Evolutionary conservation across 2,797 vertebrate genomes (phyloP).

Genomic region (Acipenser oxyrinchus): DNA sequence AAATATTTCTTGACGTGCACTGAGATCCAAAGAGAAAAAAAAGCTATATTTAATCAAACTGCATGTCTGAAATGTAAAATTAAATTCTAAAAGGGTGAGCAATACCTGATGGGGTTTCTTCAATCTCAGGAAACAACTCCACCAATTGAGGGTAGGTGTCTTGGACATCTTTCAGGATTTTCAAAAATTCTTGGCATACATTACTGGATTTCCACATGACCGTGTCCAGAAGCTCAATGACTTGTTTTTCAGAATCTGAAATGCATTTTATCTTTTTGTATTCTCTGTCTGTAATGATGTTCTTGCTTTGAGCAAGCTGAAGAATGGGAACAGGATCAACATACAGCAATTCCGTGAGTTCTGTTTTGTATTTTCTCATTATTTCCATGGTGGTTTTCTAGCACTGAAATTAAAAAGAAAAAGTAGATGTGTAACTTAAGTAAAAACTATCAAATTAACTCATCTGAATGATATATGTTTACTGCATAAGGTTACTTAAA

Average conservation of each 20-base stretch:
- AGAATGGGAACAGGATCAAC: slow-evolving; percentile 5
- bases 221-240: slow-evolving; percentile 22
- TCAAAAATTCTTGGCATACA: slow-evolving; percentile 11
- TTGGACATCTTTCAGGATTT: slow-evolving; percentile 23
- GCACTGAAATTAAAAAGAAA: too few species aligned
- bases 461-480: too few species aligned
- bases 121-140: background rate
- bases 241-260: background rate
- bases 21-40: too few species aligned
- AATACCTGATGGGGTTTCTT: background rate
- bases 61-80: too few species aligned
- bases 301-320: slow-evolving; percentile 16
- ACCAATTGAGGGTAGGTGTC: slow-evolving; percentile 21
- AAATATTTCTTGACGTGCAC: too few species aligned
- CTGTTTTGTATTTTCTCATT: slow-evolving; percentile 14
- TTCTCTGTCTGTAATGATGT: slow-evolving; percentile 12
- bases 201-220: slow-evolving; percentile 9
- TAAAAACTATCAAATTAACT: too few species aligned
- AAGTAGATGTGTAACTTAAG: too few species aligned
- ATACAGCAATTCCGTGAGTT: slow-evolving; percentile 20
- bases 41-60: too few species aligned
- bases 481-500: too few species aligned
- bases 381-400: slow-evolving; percentile 3
- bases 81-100: too few species aligned
- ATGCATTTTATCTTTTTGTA: slow-evolving; percentile 12